Evolutionary conservation across 2,113 vertebrate species (phyloP), one percentile per base, ranked within the genome.

Genomic region (Zosterops lateralis): DNA sequence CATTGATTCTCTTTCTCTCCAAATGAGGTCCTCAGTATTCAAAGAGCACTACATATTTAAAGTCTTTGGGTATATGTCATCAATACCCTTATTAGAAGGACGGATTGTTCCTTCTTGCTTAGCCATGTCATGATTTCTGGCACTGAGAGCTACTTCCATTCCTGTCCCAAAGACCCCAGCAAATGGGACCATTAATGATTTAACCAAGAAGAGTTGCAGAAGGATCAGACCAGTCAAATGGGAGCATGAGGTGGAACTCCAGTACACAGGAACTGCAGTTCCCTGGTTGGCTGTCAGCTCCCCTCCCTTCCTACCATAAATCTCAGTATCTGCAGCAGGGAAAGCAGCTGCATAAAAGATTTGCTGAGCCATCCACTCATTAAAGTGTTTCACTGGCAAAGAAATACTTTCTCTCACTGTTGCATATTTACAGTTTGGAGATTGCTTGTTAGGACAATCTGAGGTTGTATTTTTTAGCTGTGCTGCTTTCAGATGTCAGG

Each of bases 311-410:
- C 25, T 78, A 61, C 62, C 19, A 50, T 92, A 92, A 96, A 93
- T 93, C 87, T 93, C 78, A 89, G 44, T 75, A 87, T 87, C 74
- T 14, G 54, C 87, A 94, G 77, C 13, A 19, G 31, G 31, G 48
- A 92, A 95, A 94, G 53, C 82, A 77, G 77, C 82, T 95, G 76
- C 78, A 72, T 75, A 79, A 80, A 90, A 82, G 75, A 90, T 92
- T 93, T 96, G 93, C 93, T 96, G 93, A 95, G 66, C 76, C 89
- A 95, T 96, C 81, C 73, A 68, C 92, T 96, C 95, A 87, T 93
- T 94, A 90, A 89, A 95, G 78, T 86, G 78, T 93, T 94, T 94
- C 94, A 84, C 60, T 87, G 71, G 82, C 89, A 92, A 96, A 90
- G 48, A 90, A 92, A 87, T 84, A 84, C 73, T 92, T 94, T 89